phyloP scores from a whole-genome alignment of 2,888 invertebrate species.

The Anthrax anthrax region DNA sequence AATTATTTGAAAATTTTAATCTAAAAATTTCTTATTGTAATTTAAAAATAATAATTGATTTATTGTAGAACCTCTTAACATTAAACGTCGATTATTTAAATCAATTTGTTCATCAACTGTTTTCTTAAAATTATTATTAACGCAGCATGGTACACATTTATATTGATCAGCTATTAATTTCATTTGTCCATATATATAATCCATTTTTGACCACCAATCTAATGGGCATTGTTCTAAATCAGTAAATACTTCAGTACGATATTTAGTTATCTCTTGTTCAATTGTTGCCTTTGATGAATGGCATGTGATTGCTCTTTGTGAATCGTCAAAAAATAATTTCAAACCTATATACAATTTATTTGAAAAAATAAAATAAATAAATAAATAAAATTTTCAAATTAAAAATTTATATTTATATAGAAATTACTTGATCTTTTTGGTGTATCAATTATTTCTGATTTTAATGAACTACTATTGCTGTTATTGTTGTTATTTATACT shows the following conservation, averaged over 20 bases:
- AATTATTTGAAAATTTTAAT: too few species aligned
- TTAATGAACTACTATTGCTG: background rate
- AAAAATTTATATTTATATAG: background rate
- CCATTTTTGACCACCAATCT: conserved; percentile 21
- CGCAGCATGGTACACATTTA: conserved; percentile 19
- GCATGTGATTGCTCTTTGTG: background rate
- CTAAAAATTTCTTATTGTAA: conserved; percentile 3
- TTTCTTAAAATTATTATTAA: conserved; percentile 13
- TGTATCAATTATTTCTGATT: background rate
- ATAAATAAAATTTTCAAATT: background rate
- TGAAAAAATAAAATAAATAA: background rate
- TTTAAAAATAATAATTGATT: conserved; percentile 3
- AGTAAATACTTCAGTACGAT: conserved; percentile 15
- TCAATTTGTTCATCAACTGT: conserved; percentile 3
- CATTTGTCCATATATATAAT: conserved; percentile 16
- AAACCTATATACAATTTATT: background rate
- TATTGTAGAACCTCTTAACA: background rate
- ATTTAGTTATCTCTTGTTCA: conserved; percentile 19
- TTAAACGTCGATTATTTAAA: background rate
- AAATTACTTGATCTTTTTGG: conserved; percentile 2
- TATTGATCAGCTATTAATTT: conserved; percentile 19
- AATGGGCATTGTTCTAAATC: conserved; percentile 23
- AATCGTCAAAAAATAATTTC: conserved; percentile 1
- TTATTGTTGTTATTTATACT: background rate
- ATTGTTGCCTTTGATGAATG: conserved; percentile 3